These are phyloP conservation scores for Orthonevra nobilis DNA, from an alignment of 2,888 invertebrate genomes.

Conservation along the genomic window DNA sequence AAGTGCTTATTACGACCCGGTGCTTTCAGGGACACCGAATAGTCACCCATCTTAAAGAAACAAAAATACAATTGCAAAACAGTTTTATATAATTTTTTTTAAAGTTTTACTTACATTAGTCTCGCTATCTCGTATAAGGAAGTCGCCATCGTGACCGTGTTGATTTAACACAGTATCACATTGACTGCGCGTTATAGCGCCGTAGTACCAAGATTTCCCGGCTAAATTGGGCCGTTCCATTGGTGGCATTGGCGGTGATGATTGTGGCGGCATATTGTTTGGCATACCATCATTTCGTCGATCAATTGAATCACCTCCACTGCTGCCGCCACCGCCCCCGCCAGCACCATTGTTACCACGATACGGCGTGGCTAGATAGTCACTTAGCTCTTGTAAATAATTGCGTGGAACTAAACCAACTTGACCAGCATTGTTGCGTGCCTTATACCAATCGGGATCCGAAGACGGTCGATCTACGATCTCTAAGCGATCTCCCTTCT, in stretches of 20 bases:
- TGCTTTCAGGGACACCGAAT: conserved; percentile 98
- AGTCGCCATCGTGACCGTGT: conserved; percentile 98
- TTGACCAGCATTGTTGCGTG: conserved; percentile 94
- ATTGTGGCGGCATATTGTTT: conserved; percentile 75
- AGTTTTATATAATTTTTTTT: background rate
- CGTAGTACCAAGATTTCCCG: conserved; percentile 98
- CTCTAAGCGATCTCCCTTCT: conserved; percentile 97
- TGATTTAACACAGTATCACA: conserved; percentile 97
- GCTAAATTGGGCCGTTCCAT: conserved; percentile 86
- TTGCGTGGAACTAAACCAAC: conserved; percentile 97
- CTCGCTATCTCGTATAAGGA: conserved; percentile 98
- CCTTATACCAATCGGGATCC: conserved; percentile 99
- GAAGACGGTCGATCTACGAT: conserved; percentile 97
- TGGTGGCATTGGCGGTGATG: conserved; percentile 76
- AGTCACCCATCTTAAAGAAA: conserved; percentile 94
- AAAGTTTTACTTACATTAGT: conserved; percentile 90
- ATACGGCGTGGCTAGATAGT: conserved; percentile 92
- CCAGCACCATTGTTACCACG: conserved; percentile 82
- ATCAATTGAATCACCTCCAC: conserved; percentile 81
- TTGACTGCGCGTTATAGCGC: conserved; percentile 95
- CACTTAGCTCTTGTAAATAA: conserved; percentile 94
- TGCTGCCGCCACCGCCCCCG: conserved; percentile 80
- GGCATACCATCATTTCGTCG: conserved; percentile 80
- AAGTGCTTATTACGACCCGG: conserved; percentile 99
- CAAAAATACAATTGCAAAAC: conserved; percentile 4